These are phyloP conservation scores for Ectropis grisescens DNA, from an alignment of 1,140 invertebrate genomes.

Conservation along the genomic window DNA sequence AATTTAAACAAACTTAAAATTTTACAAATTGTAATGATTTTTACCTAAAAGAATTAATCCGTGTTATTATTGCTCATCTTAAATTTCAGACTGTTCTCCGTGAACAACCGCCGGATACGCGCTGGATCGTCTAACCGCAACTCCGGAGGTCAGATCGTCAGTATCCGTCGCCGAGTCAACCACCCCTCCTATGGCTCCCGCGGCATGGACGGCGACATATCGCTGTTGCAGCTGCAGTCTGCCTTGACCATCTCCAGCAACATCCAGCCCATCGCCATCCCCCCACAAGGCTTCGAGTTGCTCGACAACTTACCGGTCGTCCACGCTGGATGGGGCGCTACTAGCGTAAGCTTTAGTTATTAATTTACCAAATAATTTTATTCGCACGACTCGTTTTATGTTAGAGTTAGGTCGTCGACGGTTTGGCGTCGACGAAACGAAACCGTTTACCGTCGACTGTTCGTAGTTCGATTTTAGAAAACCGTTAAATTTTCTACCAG, in stretches of 20 bases:
- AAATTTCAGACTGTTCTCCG: too few relatives aligned
- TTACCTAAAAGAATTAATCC: too few relatives aligned
- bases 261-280: constrained; percentile 11
- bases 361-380: too few relatives aligned
- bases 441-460: too few relatives aligned
- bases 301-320: constrained; percentile 14
- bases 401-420: too few relatives aligned
- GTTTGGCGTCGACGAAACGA: too few relatives aligned
- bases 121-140: constrained; percentile 16
- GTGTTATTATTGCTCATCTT: too few relatives aligned
- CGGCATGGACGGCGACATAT: constrained; percentile 21
- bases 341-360: constrained; percentile 1
- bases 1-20: too few relatives aligned
- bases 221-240: constrained; percentile 9
- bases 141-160: constrained; percentile 10
- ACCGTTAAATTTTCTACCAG: too few relatives aligned
- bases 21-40: too few relatives aligned
- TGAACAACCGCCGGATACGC: constrained; percentile 25
- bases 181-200: constrained; percentile 16
- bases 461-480: too few relatives aligned
- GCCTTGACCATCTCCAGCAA: constrained; percentile 7
- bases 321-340: constrained; percentile 21
- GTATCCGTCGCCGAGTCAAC: constrained; percentile 11
- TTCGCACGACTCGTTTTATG: too few relatives aligned
- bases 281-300: constrained; percentile 3